These are phyloP conservation scores for Chorisops tibialis DNA, from an alignment of 2,888 invertebrate genomes.

Conservation along the genomic window DNA sequence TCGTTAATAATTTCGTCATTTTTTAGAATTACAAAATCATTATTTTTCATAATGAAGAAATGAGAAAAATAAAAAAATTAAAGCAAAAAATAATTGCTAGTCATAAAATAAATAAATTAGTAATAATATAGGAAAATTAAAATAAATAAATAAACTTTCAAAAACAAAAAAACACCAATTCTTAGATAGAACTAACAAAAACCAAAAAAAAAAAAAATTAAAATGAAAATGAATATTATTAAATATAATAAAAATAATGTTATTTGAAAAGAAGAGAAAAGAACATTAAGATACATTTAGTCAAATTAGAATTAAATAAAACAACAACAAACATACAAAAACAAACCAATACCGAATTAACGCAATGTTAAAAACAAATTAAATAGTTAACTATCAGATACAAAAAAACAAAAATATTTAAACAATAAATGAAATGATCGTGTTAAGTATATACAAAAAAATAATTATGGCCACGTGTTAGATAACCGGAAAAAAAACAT, in stretches of 20 bases:
- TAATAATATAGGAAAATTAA: not conserved
- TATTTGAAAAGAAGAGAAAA: not conserved
- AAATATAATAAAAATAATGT: not conserved
- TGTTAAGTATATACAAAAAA: not conserved
- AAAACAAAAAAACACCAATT: conserved; percentile 27
- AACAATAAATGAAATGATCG: not conserved
- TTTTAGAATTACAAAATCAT: not conserved
- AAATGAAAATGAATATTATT: conserved; percentile 2
- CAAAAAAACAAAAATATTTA: not conserved
- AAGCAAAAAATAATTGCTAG: not conserved
- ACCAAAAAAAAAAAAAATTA: conserved; percentile 16
- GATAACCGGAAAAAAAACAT: not conserved
- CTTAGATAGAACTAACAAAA: conserved; percentile 30
- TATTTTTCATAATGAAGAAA: conserved; percentile 7
- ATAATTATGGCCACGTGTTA: not conserved
- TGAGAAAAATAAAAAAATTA: conserved; percentile 2
- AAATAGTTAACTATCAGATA: not conserved
- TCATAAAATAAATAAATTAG: not conserved
- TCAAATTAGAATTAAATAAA: conserved; percentile 14
- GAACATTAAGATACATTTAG: not conserved
- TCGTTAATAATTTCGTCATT: too few species aligned
- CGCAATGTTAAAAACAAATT: not conserved
- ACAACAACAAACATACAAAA: not conserved
- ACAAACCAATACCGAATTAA: not conserved
- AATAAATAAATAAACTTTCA: conserved; percentile 12